Conservation (phyloP, 2,113 vertebrate species). For the Sinocyclocheilus grahami region DNA sequence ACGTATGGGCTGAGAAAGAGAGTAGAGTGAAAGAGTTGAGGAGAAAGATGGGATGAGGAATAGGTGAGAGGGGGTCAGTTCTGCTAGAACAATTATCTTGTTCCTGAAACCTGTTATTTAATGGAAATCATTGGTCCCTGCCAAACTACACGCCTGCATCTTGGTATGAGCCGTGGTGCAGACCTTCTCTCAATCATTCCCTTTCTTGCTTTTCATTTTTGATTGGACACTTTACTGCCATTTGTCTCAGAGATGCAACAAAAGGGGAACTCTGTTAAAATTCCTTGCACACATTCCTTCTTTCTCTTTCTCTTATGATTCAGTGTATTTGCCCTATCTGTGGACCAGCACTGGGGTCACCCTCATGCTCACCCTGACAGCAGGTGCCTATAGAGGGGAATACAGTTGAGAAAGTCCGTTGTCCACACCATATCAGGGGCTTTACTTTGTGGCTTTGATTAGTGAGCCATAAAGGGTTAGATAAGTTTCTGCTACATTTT, state of each 20-base stretch:
- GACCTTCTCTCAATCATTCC: conserved; percentile 37
- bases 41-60: conserved; percentile 29
- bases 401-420: conserved; percentile 15
- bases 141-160: conserved; percentile 71
- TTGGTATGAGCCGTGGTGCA: conserved; percentile 68
- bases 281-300: conserved; percentile 61
- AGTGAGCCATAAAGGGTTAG: conserved; percentile 23
- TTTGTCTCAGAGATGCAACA: conserved; percentile 72
- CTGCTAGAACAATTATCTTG: conserved; percentile 77
- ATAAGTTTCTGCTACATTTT: background rate
- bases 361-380: conserved; percentile 19
- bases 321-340: conserved; percentile 19
- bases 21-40: conserved; percentile 21
- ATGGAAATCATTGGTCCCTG: conserved; percentile 69
- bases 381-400: conserved; percentile 19
- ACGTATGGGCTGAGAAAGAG: conserved; percentile 5
- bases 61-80: conserved; percentile 59
- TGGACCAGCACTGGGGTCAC: conserved; percentile 25
- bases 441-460: conserved; percentile 32
- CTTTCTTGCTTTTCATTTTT: conserved; percentile 33
- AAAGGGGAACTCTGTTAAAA: conserved; percentile 65
- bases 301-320: conserved; percentile 51
- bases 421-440: background rate
- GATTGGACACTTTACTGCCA: conserved; percentile 51
- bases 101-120: conserved; percentile 71